A percentile compares a stretch with the other conserved stretches of the same genome.
These are phyloP conservation scores for Rhingia rostrata DNA, from an alignment of 2,888 invertebrate species.

Conservation along the genomic window DNA sequence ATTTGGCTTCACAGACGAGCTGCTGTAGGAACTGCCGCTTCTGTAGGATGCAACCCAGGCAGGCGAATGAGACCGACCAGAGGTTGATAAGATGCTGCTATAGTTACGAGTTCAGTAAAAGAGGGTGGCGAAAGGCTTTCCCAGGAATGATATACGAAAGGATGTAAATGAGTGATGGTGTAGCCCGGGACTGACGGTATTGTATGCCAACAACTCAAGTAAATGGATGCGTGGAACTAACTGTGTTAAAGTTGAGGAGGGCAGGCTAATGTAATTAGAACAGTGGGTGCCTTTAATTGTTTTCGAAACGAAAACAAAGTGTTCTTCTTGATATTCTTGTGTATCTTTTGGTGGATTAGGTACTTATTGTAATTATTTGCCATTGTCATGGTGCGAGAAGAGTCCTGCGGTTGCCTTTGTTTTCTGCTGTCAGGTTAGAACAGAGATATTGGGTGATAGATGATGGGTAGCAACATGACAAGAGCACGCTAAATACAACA, in stretches of 20 bases:
- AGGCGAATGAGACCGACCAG: neutral
- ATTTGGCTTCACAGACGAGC: constrained; percentile 60
- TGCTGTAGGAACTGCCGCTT: constrained; percentile 17
- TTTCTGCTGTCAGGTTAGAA: no score
- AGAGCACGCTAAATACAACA: no score
- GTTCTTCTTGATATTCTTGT: constrained; percentile 18
- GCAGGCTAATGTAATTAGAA: constrained; percentile 37
- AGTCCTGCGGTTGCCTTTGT: no score
- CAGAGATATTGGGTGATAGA: no score
- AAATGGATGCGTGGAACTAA: constrained; percentile 25
- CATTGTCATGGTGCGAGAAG: neutral
- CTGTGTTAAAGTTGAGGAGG: neutral
- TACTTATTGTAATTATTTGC: constrained; percentile 27
- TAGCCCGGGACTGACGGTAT: constrained; percentile 33
- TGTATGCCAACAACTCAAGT: constrained; percentile 30
- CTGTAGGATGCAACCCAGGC: constrained; percentile 21
- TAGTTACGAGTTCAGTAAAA: neutral
- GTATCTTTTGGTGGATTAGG: constrained; percentile 15
- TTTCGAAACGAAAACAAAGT: constrained; percentile 29
- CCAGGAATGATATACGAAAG: constrained; percentile 4
- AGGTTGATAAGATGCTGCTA: constrained; percentile 36
- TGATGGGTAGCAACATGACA: no score
- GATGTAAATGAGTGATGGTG: constrained; percentile 48
- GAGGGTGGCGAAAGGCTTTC: neutral
- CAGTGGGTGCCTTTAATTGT: constrained; percentile 34